These are phyloP conservation scores for Edolisoma coerulescens DNA, from an alignment of 2,113 vertebrate genomes.

Conservation along the genomic window DNA sequence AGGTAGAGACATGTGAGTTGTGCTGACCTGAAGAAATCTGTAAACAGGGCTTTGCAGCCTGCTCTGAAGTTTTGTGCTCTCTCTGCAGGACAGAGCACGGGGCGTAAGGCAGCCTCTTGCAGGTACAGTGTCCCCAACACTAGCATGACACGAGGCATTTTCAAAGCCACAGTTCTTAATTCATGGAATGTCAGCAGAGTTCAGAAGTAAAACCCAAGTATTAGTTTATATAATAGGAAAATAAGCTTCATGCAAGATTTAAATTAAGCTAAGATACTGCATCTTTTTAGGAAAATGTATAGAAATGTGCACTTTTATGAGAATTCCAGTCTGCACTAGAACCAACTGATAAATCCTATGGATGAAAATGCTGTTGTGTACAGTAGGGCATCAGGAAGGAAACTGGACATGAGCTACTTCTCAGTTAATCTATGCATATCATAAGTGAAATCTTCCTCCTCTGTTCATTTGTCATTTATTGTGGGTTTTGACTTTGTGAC, in stretches of 20 bases:
- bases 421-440: background rate
- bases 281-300: background rate
- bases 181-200: background rate
- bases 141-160: background rate
- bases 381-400: background rate
- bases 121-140: background rate
- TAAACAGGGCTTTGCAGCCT: background rate
- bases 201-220: background rate
- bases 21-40: background rate
- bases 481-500: background rate
- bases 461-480: background rate
- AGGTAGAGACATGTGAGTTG: background rate
- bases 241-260: background rate
- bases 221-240: background rate
- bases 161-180: background rate
- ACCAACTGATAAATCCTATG: background rate
- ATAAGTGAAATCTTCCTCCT: background rate
- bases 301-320: background rate
- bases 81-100: background rate
- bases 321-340: background rate
- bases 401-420: background rate
- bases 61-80: background rate
- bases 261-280: background rate
- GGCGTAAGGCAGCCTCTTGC: background rate
- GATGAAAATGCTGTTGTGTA: background rate